A percentile compares a stretch with the other conserved stretches of the same genome.
These are phyloP conservation scores for Galeruca laticollis DNA, from an alignment of 2,888 invertebrate genomes.

Conservation along the genomic window DNA sequence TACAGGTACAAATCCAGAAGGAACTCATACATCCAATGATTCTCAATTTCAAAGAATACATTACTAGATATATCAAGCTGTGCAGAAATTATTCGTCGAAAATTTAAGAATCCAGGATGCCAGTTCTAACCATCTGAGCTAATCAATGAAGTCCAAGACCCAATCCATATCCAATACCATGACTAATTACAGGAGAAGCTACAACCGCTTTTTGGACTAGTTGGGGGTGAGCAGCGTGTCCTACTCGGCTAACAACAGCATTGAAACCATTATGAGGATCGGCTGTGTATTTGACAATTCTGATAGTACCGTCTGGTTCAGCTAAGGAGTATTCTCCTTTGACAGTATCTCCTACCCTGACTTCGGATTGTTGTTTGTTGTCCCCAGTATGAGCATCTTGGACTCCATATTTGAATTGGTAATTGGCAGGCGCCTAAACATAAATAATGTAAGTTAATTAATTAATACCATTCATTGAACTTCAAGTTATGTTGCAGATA, in stretches of 20 bases:
- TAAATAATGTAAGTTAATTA: no score
- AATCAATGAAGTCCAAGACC: conserved; percentile 9
- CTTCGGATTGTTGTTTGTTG: conserved; percentile 71
- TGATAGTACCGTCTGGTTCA: conserved; percentile 60
- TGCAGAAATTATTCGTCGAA: no score
- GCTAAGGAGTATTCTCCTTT: conserved; percentile 61
- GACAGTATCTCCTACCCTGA: conserved; percentile 71
- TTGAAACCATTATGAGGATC: conserved; percentile 77
- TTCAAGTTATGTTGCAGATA: no score
- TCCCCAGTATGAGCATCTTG: conserved; percentile 73
- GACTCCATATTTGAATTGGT: conserved; percentile 71
- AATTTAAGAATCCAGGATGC: not conserved
- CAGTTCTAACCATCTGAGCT: not conserved
- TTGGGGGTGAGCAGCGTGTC: conserved; percentile 67
- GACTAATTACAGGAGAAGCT: conserved; percentile 5
- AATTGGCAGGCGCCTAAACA: conserved; percentile 63
- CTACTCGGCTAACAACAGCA: conserved; percentile 76
- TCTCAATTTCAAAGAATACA: no score
- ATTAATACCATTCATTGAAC: no score
- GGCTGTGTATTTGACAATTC: conserved; percentile 59
- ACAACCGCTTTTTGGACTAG: conserved; percentile 51
- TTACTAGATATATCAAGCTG: no score
- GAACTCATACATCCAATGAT: not conserved
- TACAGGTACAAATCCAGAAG: not conserved
- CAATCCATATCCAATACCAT: not conserved